Base-by-base conservation (phyloP, 2,113 vertebrate genomes). In the Centropus unirufus region DNA sequence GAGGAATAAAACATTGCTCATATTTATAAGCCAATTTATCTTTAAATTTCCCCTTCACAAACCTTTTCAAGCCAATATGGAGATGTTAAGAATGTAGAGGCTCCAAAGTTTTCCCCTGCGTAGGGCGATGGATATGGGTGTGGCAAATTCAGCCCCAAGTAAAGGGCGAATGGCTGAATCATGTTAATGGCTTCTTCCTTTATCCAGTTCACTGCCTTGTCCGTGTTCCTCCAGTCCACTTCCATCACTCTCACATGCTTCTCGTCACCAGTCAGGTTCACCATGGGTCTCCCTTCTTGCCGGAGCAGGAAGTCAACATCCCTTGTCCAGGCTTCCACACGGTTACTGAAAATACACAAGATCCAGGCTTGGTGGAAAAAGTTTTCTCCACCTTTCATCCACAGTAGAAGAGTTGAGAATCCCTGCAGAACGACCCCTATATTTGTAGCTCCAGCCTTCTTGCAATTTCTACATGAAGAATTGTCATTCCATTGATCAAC, bases 321-420 rank as follows among this genome's bases (percentile, higher is more conserved):
- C 92, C 99, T 98, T 55, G 99, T 99, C 99, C 99, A 99, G 30
- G 99, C 99, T 96, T 99, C 99, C 64, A 99, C 98, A 19, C 99
- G 99, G 92, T 99, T 99, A 95, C 99, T 99, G 97, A 80, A 94
- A 96, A 94, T 29, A 95, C 2, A 77, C 15, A 88, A 83, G 73
- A 93, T 26, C 67, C 30, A 47, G 51, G 52, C 34, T 59, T 42
- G 69, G 17, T 42, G 47, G 63, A 58, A 90, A 70, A 54, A 1
- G 8, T 24, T 81, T 88, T 46, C 21, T 61, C 89, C 32, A 17
- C 34, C 83, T 70, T 70, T 88, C 14, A 30, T 72, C 30, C 17
- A 83, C 40, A 21, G 8, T 51, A 78, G 61, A 66, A 83, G 12
- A 40, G 23, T 23, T n/a, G 66, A 21, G 14, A 89, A 73, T 78